Conservation (phyloP, 2,113 vertebrate genomes). For the Bufo bufo region DNA sequence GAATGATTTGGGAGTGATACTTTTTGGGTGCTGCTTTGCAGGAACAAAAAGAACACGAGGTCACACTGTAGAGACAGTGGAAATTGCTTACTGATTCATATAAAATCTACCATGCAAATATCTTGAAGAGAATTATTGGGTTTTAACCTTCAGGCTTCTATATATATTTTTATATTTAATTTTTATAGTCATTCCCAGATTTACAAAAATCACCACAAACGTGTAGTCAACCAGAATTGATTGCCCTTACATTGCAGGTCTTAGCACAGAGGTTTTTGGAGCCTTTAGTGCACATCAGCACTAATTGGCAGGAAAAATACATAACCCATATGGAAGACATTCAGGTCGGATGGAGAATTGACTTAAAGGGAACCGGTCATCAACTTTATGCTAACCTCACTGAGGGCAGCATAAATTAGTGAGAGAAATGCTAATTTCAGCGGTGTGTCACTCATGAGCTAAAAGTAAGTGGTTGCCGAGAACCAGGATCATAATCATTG, state of each 20-base stretch:
- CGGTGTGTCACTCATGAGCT: too few relatives aligned
- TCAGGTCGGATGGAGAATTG: too few relatives aligned
- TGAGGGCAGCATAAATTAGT: too few relatives aligned
- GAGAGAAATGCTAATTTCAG: too few relatives aligned
- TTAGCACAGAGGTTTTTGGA: too few relatives aligned
- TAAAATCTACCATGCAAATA: not conserved
- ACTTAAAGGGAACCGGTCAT: too few relatives aligned
- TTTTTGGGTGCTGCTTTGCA: constrained; percentile 61
- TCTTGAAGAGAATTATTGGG: not conserved
- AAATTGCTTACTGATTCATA: not conserved
- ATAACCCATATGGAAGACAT: too few relatives aligned
- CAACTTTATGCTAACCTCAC: too few relatives aligned
- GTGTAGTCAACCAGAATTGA: not conserved
- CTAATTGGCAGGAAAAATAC: too few relatives aligned
- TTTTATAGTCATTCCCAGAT: not conserved
- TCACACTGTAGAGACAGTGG: not conserved
- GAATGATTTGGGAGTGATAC: constrained; percentile 62
- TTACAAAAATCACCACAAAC: not conserved
- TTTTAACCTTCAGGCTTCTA: not conserved
- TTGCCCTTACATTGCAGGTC: not conserved
- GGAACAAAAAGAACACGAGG: constrained; percentile 52
- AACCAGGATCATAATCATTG: too few relatives aligned
- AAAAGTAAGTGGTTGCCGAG: too few relatives aligned
- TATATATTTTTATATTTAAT: not conserved
- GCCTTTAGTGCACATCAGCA: too few relatives aligned